phyloP scores from a whole-genome alignment of 2,888 invertebrate species.

The Chalcis sispes region DNA sequence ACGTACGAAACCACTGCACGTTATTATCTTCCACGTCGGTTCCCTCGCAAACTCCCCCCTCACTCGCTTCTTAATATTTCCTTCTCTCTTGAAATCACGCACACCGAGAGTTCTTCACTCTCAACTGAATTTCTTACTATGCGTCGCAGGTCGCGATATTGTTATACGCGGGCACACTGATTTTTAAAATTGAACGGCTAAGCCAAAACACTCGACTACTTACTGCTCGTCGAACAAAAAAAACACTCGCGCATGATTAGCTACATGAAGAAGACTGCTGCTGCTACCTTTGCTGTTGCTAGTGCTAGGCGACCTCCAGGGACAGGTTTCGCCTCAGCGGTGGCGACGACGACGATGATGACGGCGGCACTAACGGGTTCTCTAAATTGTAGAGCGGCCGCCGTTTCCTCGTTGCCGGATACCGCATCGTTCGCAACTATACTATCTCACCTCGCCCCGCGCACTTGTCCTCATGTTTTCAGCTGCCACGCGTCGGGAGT shows the following conservation, averaged over 20 bases:
- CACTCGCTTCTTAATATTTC: not conserved
- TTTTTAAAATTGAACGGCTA: not conserved
- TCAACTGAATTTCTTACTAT: conserved; percentile 10
- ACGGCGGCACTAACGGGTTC: conserved; percentile 43
- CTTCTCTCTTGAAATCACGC: not conserved
- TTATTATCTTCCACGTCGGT: conserved; percentile 47
- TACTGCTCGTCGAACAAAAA: conserved; percentile 4
- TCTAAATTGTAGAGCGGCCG: conserved; percentile 47
- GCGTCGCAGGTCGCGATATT: not conserved
- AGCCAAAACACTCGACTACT: too few species aligned
- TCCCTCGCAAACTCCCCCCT: not conserved
- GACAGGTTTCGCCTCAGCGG: conserved; percentile 25
- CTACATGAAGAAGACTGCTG: not conserved
- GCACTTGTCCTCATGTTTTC: conserved; percentile 18
- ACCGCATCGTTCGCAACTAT: conserved; percentile 45
- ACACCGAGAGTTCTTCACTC: conserved; percentile 46
- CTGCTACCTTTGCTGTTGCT: not conserved
- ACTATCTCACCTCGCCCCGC: conserved; percentile 52
- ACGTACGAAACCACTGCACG: conserved; percentile 49
- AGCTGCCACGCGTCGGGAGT: too few species aligned
- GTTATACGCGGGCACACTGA: not conserved
- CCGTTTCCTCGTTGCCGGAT: conserved; percentile 52
- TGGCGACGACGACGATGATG: conserved; percentile 52
- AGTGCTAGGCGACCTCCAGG: too few species aligned
- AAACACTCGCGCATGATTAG: conserved; percentile 40